Percentiles rank a stretch among this genome's conserved stretches.
These are phyloP conservation scores for Sarotherodon lohbergeri DNA, from an alignment of 2,113 vertebrate genomes.

Conservation along the genomic window DNA sequence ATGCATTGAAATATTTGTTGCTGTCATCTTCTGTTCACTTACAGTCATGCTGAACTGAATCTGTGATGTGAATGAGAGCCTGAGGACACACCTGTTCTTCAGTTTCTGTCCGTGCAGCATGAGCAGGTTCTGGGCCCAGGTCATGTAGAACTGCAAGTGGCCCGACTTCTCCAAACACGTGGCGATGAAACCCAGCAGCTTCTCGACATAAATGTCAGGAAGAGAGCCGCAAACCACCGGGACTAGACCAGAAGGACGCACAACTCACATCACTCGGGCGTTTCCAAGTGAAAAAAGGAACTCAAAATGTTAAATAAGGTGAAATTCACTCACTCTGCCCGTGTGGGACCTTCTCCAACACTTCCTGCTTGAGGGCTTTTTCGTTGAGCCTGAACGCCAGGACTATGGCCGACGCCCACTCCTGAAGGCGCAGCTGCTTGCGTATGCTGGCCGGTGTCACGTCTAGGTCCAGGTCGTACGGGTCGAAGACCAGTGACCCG, in stretches of 20 bases:
- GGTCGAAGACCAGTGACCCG: slow-evolving; percentile 85
- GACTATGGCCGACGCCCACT: slow-evolving; percentile 81
- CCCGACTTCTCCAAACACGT: slow-evolving; percentile 80
- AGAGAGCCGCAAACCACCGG: slow-evolving; percentile 81
- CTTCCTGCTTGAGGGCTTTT: slow-evolving; percentile 80
- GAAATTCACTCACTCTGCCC: slow-evolving; percentile 74
- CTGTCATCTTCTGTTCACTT: neutral
- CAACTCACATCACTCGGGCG: neutral
- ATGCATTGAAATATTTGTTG: neutral
- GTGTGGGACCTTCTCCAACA: slow-evolving; percentile 83
- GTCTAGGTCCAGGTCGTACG: slow-evolving; percentile 89
- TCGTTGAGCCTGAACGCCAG: slow-evolving; percentile 92
- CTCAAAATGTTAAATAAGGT: neutral
- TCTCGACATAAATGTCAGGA: slow-evolving; percentile 89
- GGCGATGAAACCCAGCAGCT: slow-evolving; percentile 84
- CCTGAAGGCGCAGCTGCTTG: slow-evolving; percentile 71
- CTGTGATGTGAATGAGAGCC: neutral
- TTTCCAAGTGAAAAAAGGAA: neutral
- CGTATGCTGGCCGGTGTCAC: slow-evolving; percentile 83
- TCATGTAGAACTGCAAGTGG: slow-evolving; percentile 93
- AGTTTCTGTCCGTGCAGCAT: slow-evolving; percentile 86
- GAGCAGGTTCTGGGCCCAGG: slow-evolving; percentile 85
- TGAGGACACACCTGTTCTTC: slow-evolving; percentile 76
- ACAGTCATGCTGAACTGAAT: neutral
- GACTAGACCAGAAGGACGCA: slow-evolving; percentile 66